These are phyloP conservation scores for Trissolcus basalis DNA, from an alignment of 1,140 invertebrate genomes.

Conservation along the genomic window DNA sequence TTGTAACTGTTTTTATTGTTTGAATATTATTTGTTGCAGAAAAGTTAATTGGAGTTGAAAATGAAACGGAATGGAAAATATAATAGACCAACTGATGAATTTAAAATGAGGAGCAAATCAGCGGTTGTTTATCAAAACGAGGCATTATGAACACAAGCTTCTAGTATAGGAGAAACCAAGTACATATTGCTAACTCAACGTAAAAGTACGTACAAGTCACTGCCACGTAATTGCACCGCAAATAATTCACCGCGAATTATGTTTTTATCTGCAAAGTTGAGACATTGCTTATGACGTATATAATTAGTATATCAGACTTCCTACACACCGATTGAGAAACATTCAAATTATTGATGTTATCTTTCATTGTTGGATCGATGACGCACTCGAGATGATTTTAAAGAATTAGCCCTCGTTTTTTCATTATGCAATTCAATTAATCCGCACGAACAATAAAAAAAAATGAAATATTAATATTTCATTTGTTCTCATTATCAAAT, in stretches of 20 bases:
- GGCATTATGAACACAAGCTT: background rate
- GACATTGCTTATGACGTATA: slow-evolving; percentile 1
- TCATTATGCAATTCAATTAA: background rate
- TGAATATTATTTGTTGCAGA: no score
- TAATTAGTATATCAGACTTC: slow-evolving; percentile 1
- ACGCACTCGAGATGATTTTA: background rate
- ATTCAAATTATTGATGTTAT: slow-evolving; percentile 1
- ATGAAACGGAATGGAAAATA: no score
- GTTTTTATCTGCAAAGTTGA: background rate
- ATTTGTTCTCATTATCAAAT: no score
- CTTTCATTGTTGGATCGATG: slow-evolving; percentile 1
- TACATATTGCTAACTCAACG: background rate
- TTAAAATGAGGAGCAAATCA: background rate
- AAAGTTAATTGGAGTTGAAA: no score
- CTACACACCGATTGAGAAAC: slow-evolving; percentile 1
- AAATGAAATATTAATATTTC: no score
- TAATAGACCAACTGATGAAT: no score
- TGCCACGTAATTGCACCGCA: background rate
- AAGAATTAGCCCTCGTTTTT: background rate
- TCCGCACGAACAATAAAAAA: background rate
- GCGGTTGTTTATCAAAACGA: background rate
- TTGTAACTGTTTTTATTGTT: no score
- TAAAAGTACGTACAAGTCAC: background rate
- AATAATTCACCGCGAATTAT: slow-evolving; percentile 1
- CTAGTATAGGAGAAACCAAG: background rate